Evolutionary conservation across 2,888 invertebrate genomes (phyloP).

Genomic region (Cotesia congregata): DNA sequence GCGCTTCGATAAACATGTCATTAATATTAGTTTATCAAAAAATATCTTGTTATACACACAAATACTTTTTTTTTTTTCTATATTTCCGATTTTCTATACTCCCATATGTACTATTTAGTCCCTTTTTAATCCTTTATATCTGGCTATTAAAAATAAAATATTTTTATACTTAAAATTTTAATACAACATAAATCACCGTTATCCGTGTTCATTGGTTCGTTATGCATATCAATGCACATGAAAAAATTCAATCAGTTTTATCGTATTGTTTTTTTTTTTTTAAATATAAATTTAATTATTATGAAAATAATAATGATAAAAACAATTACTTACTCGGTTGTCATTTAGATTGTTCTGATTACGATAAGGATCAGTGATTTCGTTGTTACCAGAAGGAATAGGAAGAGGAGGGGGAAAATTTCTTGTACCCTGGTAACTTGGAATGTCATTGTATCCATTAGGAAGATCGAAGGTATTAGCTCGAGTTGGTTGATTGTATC

Average conservation of each 20-base stretch:
- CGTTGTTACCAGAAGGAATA: constrained; percentile 29
- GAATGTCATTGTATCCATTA: constrained; percentile 30
- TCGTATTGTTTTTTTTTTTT: constrained; percentile 1
- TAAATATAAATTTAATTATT: background rate
- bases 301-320: constrained; percentile 1
- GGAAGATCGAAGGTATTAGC: constrained; percentile 35
- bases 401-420: constrained; percentile 15
- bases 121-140: background rate
- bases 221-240: background rate
- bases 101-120: constrained; percentile 13
- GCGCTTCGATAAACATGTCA: constrained; percentile 37
- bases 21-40: constrained; percentile 40
- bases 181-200: background rate
- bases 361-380: constrained; percentile 33
- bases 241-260: constrained; percentile 13
- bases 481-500: constrained; percentile 38
- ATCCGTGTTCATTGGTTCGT: background rate
- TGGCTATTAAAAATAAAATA: constrained; percentile 19
- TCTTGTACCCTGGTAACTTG: constrained; percentile 28
- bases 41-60: background rate
- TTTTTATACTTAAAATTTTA: constrained; percentile 1
- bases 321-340: constrained; percentile 54
- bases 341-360: constrained; percentile 50
- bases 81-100: background rate
- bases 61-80: constrained; percentile 4